Percentiles rank a stretch among this genome's conserved stretches.
Conservation (phyloP, 2,888 invertebrate species). For the Ceraclea dissimilis region DNA sequence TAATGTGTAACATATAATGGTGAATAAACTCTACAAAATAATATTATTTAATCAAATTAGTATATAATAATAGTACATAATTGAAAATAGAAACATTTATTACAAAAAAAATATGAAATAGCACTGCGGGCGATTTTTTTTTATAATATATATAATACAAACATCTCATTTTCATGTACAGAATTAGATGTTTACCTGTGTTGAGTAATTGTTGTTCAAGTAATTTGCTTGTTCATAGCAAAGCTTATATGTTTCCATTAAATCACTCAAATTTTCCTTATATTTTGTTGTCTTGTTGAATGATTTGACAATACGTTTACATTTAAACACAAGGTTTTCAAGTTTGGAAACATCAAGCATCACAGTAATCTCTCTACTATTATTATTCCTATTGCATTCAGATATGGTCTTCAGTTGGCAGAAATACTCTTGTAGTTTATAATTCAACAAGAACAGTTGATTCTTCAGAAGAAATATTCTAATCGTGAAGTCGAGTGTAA, state of each 20-base stretch:
- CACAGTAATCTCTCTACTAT: too few relatives aligned
- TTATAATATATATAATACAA: too few relatives aligned
- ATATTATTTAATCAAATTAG: too few relatives aligned
- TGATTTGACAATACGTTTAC: neutral
- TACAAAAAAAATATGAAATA: too few relatives aligned
- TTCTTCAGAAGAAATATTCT: slow-evolving; percentile 4
- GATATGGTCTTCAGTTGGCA: neutral
- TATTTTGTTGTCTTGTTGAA: neutral
- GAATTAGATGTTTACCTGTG: too few relatives aligned
- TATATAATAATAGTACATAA: neutral
- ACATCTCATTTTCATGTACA: too few relatives aligned
- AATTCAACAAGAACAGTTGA: neutral
- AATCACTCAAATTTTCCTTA: neutral
- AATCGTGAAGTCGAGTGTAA: neutral
- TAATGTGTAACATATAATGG: neutral
- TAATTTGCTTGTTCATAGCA: slow-evolving; percentile 4
- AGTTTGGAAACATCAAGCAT: neutral
- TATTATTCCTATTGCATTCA: too few relatives aligned
- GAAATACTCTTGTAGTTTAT: neutral
- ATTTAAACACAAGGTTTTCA: neutral
- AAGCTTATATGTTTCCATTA: slow-evolving; percentile 1
- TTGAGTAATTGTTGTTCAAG: slow-evolving; percentile 2
- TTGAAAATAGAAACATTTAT: too few relatives aligned
- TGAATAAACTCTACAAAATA: slow-evolving; percentile 1
- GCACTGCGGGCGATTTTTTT: too few relatives aligned